These are phyloP conservation scores for Micrastur ruficollis DNA, from an alignment of 2,797 vertebrate genomes.

Conservation along the genomic window DNA sequence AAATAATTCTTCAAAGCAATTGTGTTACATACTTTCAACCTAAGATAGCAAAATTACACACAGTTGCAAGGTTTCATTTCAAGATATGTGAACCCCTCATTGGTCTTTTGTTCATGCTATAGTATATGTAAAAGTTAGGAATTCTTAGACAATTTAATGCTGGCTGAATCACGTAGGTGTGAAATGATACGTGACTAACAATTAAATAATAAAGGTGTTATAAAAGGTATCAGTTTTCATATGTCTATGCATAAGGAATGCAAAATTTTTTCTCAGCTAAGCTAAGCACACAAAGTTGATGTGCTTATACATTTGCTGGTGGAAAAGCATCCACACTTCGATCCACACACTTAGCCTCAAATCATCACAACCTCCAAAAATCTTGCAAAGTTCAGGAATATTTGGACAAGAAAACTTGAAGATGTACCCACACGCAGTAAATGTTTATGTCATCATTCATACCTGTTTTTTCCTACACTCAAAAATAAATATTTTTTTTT, in stretches of 20 bases:
- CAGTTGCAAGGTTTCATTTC: neutral
- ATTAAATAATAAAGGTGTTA: neutral
- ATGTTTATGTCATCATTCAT: neutral
- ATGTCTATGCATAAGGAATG: neutral
- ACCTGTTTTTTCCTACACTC: neutral
- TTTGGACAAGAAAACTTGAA: neutral
- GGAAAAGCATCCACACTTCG: neutral
- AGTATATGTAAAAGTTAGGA: neutral
- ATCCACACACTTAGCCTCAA: neutral
- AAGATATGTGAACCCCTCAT: fast-evolving
- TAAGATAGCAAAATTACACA: neutral
- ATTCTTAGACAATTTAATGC: neutral
- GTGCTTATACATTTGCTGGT: neutral
- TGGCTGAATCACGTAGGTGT: neutral
- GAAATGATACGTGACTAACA: neutral
- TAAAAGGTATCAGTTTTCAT: neutral
- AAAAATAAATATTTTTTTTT: neutral
- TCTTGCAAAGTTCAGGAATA: neutral
- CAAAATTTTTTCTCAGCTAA: neutral
- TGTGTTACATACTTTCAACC: neutral
- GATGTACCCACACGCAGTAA: neutral
- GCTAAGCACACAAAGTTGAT: neutral
- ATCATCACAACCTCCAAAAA: neutral
- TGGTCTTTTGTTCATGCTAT: neutral
- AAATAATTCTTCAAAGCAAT: neutral